Evolutionary conservation across 1,140 invertebrate species (phyloP), one percentile per base, ranked within the genome.

Genomic region (Phymastichus coffea): DNA sequence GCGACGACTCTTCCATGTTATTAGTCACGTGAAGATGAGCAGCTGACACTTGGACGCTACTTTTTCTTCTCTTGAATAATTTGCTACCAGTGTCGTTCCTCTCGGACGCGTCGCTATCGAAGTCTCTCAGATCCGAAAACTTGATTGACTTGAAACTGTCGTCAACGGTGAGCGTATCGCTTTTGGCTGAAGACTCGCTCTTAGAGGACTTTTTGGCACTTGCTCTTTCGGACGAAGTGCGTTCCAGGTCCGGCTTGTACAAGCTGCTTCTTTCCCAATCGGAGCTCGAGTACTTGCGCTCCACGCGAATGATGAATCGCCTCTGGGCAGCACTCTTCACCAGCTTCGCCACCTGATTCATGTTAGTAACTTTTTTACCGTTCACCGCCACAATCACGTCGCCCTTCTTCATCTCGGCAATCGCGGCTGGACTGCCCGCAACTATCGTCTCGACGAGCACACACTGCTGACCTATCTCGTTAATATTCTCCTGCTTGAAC

Each of bases 311-410:
- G 4, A 79, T 78, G 20, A 80, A 79, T 22, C 77, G 69, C n/a
- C 78, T 67, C 10, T 80, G 77, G 0, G 73, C 73, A 1, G 78
- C 76, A 22, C 61, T 80, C 68, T 85, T 87, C 14, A 87, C 79
- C 26, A 87, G 75, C 79, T 89, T 88, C 22, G 83, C 82, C 23
- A 91, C 88, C 73, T 93, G 90, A 48, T 87, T 86, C 56, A 91
- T 85, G 41, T 83, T 87, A 7, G 81, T 82, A 1, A 94, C 84
- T 53, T 84, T 85, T 57, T 89, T 91, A 25, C 90, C 89, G 71
- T 94, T 92, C 4, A 95, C 87, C 8, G 89, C 86, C 4, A 93
- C 72, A 3, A 95, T 79, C 19, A 92, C 81, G 70, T 95, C 93
- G 17, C 88, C 88, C 6, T 87, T 78, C n/a, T 85, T 81, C 56